Base-by-base conservation (phyloP, 2,888 invertebrate genomes). In the Alsophila aescularia region DNA sequence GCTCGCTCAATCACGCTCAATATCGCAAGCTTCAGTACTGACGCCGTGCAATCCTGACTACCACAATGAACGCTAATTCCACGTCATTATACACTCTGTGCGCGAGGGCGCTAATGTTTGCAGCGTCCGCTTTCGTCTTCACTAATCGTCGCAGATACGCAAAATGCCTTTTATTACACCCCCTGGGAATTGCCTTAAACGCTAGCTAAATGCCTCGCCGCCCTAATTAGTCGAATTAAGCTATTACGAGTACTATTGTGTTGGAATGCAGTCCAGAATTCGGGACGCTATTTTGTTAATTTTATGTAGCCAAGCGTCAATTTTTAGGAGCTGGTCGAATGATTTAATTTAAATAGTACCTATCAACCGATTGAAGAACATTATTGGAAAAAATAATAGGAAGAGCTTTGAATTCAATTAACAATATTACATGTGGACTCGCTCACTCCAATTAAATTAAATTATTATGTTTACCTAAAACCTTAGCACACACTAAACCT, bases 71-170 rank as follows among this genome's bases (percentile, higher is more conserved):
- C 75, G 77, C 78, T 83, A 83, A 83, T 83, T 81, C 77, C 43
- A 69, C 67, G 71, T 75, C 76, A 83, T 84, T 83, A 81, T 64
- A 65, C 70, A 69, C 83, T 81, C 63, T 58, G n/a, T n/a, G 64
- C 58, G 67, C 59, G 66, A 77, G 79, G 66, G 74, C 77, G 83
- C 79, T 81, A 81, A 82, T 82, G 83, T 81, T 81, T 77, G 75
- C 76, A 66, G 69, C 75, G 60, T 60, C 66, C 59, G 55, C 41
- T 62, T 27, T n/a, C 62, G 56, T 59, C 58, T 53, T 41, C 39
- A 43, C 31, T 35, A 53, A 53, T 53, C 62, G 57, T 52, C 56
- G 52, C 51, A 62, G 56, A 60, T 58, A 60, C 21, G 52, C 44
- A 60, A 48, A 43, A 43, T 15, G 60, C 53, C 58, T 59, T 64